Conservation (phyloP, 2,797 vertebrate species). For the Sebastes hopkinsi region DNA sequence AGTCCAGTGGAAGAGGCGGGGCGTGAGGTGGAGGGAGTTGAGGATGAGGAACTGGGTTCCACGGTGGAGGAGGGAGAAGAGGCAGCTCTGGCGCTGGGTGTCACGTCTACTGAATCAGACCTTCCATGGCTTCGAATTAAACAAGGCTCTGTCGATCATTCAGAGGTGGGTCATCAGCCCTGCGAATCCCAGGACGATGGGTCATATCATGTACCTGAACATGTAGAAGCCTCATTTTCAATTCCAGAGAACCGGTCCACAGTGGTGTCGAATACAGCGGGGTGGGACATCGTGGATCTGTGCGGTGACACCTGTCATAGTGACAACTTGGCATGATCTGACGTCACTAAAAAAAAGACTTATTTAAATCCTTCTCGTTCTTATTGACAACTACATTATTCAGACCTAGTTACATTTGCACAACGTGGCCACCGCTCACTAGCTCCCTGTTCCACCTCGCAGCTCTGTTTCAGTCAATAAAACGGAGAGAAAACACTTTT, state of each 20-base stretch:
- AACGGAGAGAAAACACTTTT: constrained; percentile 44
- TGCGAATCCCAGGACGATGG: constrained; percentile 17
- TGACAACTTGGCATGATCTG: constrained; percentile 70
- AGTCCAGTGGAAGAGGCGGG: constrained; percentile 72
- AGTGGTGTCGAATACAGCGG: constrained; percentile 18
- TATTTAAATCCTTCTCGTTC: constrained; percentile 29
- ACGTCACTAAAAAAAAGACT: constrained; percentile 5
- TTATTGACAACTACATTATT: constrained; percentile 50
- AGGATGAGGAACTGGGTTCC: constrained; percentile 65
- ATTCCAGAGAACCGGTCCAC: constrained; percentile 27
- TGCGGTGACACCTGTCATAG: constrained; percentile 47
- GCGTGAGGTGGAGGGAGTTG: constrained; percentile 65
- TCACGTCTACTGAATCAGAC: constrained; percentile 37
- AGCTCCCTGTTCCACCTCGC: constrained; percentile 17
- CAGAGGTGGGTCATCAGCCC: constrained; percentile 5
- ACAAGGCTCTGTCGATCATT: constrained; percentile 2
- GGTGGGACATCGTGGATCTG: constrained; percentile 39
- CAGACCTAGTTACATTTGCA: constrained; percentile 37
- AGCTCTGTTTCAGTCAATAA: constrained; percentile 48
- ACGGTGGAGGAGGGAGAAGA: constrained; percentile 78
- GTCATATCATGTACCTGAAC: constrained; percentile 6
- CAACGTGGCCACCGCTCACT: constrained; percentile 14
- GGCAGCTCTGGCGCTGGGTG: constrained; percentile 71
- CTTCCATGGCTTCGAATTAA: constrained; percentile 44
- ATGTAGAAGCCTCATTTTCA: constrained; percentile 18